These are phyloP conservation scores for Lophochroa leadbeateri DNA, from an alignment of 2,113 vertebrate species.

Conservation along the genomic window DNA sequence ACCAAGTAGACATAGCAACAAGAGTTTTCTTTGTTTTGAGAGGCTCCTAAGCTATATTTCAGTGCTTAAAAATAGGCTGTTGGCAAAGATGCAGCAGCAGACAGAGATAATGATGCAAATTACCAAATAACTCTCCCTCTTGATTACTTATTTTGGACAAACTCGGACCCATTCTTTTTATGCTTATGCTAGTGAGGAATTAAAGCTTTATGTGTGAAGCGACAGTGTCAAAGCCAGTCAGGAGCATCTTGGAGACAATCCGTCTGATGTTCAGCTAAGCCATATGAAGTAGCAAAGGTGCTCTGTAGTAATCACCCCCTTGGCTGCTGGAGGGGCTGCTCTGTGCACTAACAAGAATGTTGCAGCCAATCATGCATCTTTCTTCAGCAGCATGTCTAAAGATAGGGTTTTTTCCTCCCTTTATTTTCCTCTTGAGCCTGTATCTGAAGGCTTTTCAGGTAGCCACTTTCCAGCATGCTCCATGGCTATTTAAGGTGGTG, in stretches of 20 bases:
- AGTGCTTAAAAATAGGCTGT: background rate
- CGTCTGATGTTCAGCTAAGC: background rate
- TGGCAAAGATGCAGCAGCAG: conserved; percentile 3
- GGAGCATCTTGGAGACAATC: rapidly evolving
- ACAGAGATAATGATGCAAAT: background rate
- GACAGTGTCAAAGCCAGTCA: background rate
- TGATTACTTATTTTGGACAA: background rate
- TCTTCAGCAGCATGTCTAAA: background rate
- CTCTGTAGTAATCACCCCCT: background rate
- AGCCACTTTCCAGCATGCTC: background rate
- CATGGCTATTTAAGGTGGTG: rapidly evolving
- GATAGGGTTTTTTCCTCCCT: rapidly evolving
- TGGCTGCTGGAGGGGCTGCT: background rate
- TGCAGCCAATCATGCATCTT: rapidly evolving
- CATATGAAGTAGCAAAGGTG: rapidly evolving
- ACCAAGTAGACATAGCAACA: background rate
- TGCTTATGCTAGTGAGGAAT: background rate
- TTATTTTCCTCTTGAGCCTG: rapidly evolving
- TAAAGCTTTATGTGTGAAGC: background rate
- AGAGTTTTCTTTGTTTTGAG: background rate
- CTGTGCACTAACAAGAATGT: rapidly evolving
- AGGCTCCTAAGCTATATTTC: background rate
- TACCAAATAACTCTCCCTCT: background rate
- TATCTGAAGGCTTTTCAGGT: background rate
- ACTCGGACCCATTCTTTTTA: background rate